Evolutionary conservation across 2,888 invertebrate genomes (phyloP).

Genomic region (Amiota minor): DNA sequence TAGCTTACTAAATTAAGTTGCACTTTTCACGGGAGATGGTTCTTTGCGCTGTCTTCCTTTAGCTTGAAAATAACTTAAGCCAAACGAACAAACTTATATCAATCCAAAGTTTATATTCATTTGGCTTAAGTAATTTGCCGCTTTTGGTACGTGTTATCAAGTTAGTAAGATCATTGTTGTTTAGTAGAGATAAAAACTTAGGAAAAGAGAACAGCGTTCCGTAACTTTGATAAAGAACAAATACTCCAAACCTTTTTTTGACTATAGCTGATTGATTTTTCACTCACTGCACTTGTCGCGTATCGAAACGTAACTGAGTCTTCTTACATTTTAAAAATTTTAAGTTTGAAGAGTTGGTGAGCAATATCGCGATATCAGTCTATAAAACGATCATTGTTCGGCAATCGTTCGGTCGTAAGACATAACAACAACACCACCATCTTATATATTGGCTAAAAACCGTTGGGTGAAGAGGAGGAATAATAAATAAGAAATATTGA

Average conservation of each 20-base stretch:
- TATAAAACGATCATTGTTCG: not conserved
- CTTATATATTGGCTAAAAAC: constrained; percentile 14
- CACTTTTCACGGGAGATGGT: too few species aligned
- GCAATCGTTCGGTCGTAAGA: constrained; percentile 32
- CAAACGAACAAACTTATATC: constrained; percentile 73
- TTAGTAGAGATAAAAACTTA: too few species aligned
- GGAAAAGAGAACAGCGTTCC: too few species aligned
- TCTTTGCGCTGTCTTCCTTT: constrained; percentile 31
- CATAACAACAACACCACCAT: constrained; percentile 1
- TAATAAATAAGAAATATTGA: constrained; percentile 63
- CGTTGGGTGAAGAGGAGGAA: constrained; percentile 41
- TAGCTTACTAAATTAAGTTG: too few species aligned
- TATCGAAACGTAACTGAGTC: constrained; percentile 70
- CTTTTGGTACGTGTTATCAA: constrained; percentile 39
- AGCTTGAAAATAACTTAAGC: constrained; percentile 74
- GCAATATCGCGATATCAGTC: not conserved
- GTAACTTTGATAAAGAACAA: too few species aligned
- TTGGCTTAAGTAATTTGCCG: constrained; percentile 74
- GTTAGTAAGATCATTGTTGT: too few species aligned
- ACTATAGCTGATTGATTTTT: not conserved
- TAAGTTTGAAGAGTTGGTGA: constrained; percentile 69
- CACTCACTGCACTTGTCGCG: constrained; percentile 70
- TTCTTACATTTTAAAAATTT: constrained; percentile 60
- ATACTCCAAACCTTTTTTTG: too few species aligned
- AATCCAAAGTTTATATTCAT: constrained; percentile 71